These are phyloP conservation scores for Papilio helenus DNA, from an alignment of 1,140 invertebrate genomes.

Conservation along the genomic window DNA sequence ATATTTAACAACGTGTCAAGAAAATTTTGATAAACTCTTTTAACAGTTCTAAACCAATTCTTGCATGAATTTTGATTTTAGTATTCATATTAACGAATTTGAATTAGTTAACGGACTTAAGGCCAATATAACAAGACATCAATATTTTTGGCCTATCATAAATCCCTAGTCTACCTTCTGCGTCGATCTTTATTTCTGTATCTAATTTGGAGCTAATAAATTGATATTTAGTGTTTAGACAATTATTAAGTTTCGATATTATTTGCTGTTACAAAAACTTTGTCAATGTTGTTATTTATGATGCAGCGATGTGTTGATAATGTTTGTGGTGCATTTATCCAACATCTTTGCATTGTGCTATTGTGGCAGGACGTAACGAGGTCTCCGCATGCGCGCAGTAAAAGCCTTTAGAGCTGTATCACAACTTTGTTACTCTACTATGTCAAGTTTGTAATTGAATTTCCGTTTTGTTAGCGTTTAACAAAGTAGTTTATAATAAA, in stretches of 20 bases:
- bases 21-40: neutral
- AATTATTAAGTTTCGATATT: no score
- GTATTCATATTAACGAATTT: no score
- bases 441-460: slow-evolving; percentile 26
- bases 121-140: no score
- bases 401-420: slow-evolving; percentile 10
- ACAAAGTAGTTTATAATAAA: neutral
- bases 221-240: no score
- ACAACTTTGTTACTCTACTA: slow-evolving; percentile 21
- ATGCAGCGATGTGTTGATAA: neutral
- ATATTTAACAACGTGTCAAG: neutral
- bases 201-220: no score
- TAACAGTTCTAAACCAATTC: no score
- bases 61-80: no score
- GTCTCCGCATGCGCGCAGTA: slow-evolving; percentile 7
- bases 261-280: neutral
- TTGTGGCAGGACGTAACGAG: slow-evolving; percentile 24
- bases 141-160: no score
- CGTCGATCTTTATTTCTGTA: no score
- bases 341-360: slow-evolving; percentile 16
- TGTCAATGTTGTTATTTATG: neutral
- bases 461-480: slow-evolving; percentile 16
- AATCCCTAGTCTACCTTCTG: no score
- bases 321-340: neutral
- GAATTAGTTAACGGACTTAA: no score